These are phyloP conservation scores for Graphium colonna DNA, from an alignment of 2,888 invertebrate species.

Conservation along the genomic window DNA sequence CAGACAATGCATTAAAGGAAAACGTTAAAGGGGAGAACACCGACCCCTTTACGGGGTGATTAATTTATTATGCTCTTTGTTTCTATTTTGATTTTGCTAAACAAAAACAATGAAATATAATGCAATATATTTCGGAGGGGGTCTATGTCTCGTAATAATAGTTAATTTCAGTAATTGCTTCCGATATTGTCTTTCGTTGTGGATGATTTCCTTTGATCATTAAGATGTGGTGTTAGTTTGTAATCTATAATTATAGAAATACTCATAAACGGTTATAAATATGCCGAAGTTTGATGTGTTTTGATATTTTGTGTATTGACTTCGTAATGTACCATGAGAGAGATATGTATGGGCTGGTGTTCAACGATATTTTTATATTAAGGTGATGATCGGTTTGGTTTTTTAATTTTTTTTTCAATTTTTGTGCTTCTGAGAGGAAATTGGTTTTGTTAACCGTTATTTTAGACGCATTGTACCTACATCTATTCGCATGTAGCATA, in stretches of 20 bases:
- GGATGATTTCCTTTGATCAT: too few relatives aligned
- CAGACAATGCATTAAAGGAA: constrained; percentile 75
- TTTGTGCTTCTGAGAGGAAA: not conserved
- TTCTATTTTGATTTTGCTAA: constrained; percentile 69
- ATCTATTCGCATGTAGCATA: constrained; percentile 41
- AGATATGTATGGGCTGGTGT: too few relatives aligned
- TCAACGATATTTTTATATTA: too few relatives aligned
- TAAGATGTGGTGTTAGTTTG: too few relatives aligned
- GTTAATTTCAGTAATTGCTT: not conserved
- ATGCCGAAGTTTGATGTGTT: too few relatives aligned
- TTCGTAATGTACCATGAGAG: too few relatives aligned
- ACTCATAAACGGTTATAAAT: too few relatives aligned
- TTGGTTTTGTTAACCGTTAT: not conserved
- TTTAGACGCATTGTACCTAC: constrained; percentile 18
- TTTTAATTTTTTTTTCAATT: not conserved
- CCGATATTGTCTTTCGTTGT: not conserved
- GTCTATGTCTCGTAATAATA: not conserved
- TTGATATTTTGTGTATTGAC: too few relatives aligned
- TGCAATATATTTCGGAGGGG: constrained; percentile 14
- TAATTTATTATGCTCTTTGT: constrained; percentile 78
- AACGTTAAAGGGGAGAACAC: constrained; percentile 68
- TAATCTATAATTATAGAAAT: too few relatives aligned
- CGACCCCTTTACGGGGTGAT: constrained; percentile 71
- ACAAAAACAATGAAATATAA: constrained; percentile 37
- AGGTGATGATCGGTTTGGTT: not conserved